Base-by-base conservation (phyloP, 2,797 vertebrate genomes). In the Pitangus sulphuratus region DNA sequence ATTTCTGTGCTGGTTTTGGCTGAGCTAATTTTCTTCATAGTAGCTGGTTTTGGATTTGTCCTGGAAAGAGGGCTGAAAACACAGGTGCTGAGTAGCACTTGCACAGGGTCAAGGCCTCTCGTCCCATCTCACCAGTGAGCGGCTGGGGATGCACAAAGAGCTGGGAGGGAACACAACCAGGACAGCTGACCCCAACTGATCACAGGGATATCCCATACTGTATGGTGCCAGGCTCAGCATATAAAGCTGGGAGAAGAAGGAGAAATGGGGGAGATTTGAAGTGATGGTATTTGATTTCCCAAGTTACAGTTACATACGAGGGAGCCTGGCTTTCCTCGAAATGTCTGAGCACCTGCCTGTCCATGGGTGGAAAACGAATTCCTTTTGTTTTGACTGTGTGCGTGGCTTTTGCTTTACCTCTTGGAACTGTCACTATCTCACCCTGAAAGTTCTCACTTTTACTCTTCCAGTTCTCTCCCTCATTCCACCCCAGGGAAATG, bases 281-380 rank as follows among this genome's bases (percentile, higher is more conserved):
- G 14, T 22, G 8, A 82, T 13, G 35, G 16, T 15, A 7, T 33
- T 31, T 71, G 25, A 65, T 35, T 78, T 74, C 47, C 39, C 39
- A 69, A 80, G 54, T 48, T 11, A 48, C 5, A 0, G 1, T 2
- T 37, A 18, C 0, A 0, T 0, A 1, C 20, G 25, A 69, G 11
- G 8, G 7, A 80, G 19, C 40, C 37, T 60, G 10, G 22, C 20
- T 54, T 37, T 64, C 15, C 21, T 40, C 31, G 28, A 16, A 31
- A 44, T 28, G 31, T 28, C 19, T 28, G 33, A 84, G 72, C 37
- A 26, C 13, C 18, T 65, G 50, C 20, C 37, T 35, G 70, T 31
- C 7, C 2, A 14, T 4, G 5, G 16, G 33, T 1, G 7, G 11
- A 5, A n/a, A 64, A 40, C 8, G 0, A 61, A 78, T 25, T 57